A percentile compares a stretch with the other conserved stretches of the same genome.
Evolutionary conservation across 2,113 vertebrate species (phyloP).

Genomic region (Lepus timidus): DNA sequence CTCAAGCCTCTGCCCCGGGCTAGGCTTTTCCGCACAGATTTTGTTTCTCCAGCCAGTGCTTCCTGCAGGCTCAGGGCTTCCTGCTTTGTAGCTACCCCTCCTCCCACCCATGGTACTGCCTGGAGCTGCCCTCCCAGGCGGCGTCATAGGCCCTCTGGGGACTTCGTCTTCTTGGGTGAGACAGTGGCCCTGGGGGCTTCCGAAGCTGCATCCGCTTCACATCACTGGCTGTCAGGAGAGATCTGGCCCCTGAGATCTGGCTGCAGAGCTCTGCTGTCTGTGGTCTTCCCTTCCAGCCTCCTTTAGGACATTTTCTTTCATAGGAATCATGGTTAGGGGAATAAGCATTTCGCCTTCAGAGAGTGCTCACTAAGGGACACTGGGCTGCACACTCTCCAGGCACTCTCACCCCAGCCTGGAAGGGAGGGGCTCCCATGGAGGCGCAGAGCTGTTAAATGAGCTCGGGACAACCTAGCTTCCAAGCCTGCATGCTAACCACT

Average conservation of each 20-base stretch:
- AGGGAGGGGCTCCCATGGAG: neutral
- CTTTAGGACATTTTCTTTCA: neutral
- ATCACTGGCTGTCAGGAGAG: neutral
- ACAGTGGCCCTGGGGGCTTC: neutral
- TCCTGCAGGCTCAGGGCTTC: slow-evolving; percentile 60
- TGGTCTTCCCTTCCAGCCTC: neutral
- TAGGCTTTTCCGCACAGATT: slow-evolving; percentile 33
- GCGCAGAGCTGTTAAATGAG: neutral
- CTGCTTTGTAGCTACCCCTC: slow-evolving; percentile 50
- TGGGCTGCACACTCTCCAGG: neutral
- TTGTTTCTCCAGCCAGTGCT: slow-evolving; percentile 65
- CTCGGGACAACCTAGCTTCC: neutral
- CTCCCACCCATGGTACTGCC: neutral
- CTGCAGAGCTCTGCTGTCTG: neutral
- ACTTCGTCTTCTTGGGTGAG: neutral
- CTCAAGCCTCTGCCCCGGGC: neutral
- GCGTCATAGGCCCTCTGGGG: neutral
- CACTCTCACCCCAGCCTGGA: neutral
- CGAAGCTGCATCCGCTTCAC: slow-evolving; percentile 42
- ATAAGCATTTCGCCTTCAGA: neutral
- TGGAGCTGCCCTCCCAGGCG: neutral
- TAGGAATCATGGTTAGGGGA: slow-evolving; percentile 3
- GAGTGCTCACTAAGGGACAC: neutral
- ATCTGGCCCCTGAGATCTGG: neutral
- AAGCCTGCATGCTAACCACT: neutral